A percentile compares a stretch with the other conserved stretches of the same genome.
These are phyloP conservation scores for Melanchra persicariae DNA, from an alignment of 2,888 invertebrate genomes.

Conservation along the genomic window DNA sequence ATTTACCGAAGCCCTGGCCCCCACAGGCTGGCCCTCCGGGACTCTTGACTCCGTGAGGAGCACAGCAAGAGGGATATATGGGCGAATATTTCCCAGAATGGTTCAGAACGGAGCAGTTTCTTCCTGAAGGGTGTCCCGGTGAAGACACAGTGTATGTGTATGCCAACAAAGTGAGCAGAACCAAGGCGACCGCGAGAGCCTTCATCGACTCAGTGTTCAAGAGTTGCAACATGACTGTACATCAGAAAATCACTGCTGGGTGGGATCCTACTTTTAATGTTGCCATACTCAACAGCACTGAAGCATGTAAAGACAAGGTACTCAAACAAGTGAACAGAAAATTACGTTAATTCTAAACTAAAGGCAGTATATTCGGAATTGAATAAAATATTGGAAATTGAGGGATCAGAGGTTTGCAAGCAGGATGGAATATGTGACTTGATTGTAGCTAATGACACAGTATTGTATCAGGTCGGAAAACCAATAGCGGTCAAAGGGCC, in stretches of 20 bases:
- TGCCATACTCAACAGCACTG: slow-evolving; percentile 33
- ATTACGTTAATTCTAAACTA: slow-evolving; percentile 34
- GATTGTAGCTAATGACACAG: slow-evolving; percentile 25
- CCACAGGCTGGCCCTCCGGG: background rate
- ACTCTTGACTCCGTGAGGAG: slow-evolving; percentile 47
- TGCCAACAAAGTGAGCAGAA: slow-evolving; percentile 2
- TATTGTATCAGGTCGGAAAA: slow-evolving; percentile 17
- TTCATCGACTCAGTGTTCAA: slow-evolving; percentile 45
- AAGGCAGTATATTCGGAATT: slow-evolving; percentile 27
- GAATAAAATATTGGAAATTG: slow-evolving; percentile 59
- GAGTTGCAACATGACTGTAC: slow-evolving; percentile 35
- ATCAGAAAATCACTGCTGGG: slow-evolving; percentile 14
- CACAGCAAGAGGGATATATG: slow-evolving; percentile 50
- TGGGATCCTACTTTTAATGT: slow-evolving; percentile 36
- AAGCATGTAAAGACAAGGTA: slow-evolving; percentile 32
- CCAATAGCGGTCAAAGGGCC: slow-evolving; percentile 14
- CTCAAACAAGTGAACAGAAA: slow-evolving; percentile 35
- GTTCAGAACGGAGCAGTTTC: slow-evolving; percentile 48
- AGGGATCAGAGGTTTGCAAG: slow-evolving; percentile 52
- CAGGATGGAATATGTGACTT: slow-evolving; percentile 57
- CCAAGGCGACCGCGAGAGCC: slow-evolving; percentile 45
- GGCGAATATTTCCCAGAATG: slow-evolving; percentile 57
- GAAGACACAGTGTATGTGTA: no score
- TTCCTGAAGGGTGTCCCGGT: slow-evolving; percentile 47
- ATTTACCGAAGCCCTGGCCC: slow-evolving; percentile 48